Conservation (phyloP, 1,140 invertebrate genomes). For the Sipha flava region DNA sequence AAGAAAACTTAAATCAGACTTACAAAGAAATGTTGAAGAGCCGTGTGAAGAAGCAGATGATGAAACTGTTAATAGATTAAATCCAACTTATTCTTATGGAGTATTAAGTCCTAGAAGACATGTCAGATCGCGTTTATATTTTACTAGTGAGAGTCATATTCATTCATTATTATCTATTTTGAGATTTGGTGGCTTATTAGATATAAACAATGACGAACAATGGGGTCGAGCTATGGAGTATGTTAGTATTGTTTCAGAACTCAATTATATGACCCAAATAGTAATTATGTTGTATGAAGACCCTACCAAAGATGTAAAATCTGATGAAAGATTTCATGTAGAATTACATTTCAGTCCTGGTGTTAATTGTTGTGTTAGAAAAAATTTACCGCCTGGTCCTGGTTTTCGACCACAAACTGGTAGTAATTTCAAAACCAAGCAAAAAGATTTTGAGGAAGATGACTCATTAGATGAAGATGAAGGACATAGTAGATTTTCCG, state of each 20-base stretch:
- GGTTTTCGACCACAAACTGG: constrained; percentile 81
- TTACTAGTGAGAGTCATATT: constrained; percentile 98
- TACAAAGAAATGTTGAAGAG: constrained; percentile 80
- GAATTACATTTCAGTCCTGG: constrained; percentile 97
- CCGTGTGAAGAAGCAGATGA: constrained; percentile 56
- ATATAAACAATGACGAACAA: constrained; percentile 85
- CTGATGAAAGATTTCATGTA: constrained; percentile 87
- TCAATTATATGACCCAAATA: constrained; percentile 99
- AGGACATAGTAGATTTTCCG: constrained; percentile 23
- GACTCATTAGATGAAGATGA: constrained; percentile 28
- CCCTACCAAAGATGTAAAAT: constrained; percentile 84
- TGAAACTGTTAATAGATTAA: constrained; percentile 88
- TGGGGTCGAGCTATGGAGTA: constrained; percentile 98
- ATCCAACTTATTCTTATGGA: constrained; percentile 95
- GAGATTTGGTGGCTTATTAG: constrained; percentile 83
- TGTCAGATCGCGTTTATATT: constrained; percentile 93
- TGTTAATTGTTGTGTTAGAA: constrained; percentile 90
- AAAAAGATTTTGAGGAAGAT: constrained; percentile 23
- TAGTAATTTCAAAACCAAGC: constrained; percentile 26
- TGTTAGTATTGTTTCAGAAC: constrained; percentile 90
- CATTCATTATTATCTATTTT: constrained; percentile 95
- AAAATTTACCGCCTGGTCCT: constrained; percentile 83
- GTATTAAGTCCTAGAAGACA: constrained; percentile 95
- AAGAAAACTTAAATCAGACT: constrained; percentile 91
- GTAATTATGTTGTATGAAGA: constrained; percentile 99